Percentiles rank a stretch among this genome's conserved stretches.
Evolutionary conservation across 2,888 invertebrate species (phyloP).

Genomic region (Sympetrum striolatum): DNA sequence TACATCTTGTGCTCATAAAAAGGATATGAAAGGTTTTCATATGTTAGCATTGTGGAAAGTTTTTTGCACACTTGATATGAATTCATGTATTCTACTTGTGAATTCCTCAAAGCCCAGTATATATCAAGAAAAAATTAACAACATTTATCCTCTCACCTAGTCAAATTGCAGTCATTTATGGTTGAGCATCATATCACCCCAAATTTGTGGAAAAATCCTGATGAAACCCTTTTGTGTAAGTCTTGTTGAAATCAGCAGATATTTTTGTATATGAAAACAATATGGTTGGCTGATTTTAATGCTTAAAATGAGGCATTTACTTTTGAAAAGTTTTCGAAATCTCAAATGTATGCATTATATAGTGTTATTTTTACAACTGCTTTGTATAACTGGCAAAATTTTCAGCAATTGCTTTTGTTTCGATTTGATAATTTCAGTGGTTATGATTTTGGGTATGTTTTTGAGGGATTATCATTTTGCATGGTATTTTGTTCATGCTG

Average conservation of each 20-base stretch:
- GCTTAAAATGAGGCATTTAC: neutral
- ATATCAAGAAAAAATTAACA: constrained; percentile 6
- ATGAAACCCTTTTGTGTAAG: constrained; percentile 41
- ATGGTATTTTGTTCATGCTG: neutral
- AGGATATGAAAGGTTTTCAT: neutral
- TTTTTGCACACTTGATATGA: neutral
- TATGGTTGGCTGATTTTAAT: constrained; percentile 15
- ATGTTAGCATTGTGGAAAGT: neutral
- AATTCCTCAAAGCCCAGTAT: neutral
- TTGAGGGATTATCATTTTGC: constrained; percentile 27
- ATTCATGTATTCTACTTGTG: neutral
- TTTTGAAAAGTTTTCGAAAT: neutral
- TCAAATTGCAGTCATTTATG: constrained; percentile 40
- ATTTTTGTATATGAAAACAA: constrained; percentile 9
- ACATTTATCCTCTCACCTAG: constrained; percentile 31
- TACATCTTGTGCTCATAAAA: too few relatives aligned
- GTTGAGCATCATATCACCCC: constrained; percentile 39
- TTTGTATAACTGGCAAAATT: constrained; percentile 12
- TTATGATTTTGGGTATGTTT: constrained; percentile 11
- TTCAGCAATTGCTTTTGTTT: constrained; percentile 1
- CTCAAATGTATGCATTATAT: neutral
- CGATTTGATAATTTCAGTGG: neutral
- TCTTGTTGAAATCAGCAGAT: neutral
- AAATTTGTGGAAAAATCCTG: constrained; percentile 36
- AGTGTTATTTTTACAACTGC: neutral